A percentile compares a stretch with the other conserved stretches of the same genome.
These are phyloP conservation scores for Doris montereyensis DNA, from an alignment of 2,888 invertebrate species.

Conservation along the genomic window DNA sequence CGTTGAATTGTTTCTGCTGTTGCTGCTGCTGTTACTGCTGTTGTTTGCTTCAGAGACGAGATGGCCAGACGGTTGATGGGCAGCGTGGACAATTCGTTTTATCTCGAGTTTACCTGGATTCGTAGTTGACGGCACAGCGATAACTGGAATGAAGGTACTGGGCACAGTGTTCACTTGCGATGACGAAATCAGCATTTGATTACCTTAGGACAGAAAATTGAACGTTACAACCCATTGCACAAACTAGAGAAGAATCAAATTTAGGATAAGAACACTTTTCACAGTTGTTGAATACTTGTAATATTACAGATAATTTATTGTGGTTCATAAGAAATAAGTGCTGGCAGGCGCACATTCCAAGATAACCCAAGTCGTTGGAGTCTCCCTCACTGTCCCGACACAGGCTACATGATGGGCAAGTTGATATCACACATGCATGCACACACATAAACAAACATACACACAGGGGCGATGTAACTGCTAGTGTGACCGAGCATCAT, in stretches of 20 bases:
- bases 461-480: too few species aligned
- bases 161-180: constrained; percentile 22
- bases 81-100: constrained; percentile 31
- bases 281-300: too few species aligned
- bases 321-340: too few species aligned
- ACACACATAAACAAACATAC: too few species aligned
- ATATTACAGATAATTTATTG: too few species aligned
- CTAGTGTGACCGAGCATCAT: too few species aligned
- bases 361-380: too few species aligned
- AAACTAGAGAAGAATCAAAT: not conserved
- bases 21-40: not conserved
- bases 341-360: too few species aligned
- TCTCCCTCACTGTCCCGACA: too few species aligned
- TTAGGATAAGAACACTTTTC: too few species aligned
- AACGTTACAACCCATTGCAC: not conserved
- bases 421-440: too few species aligned
- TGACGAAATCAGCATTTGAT: constrained; percentile 23
- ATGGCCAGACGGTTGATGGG: not conserved
- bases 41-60: not conserved
- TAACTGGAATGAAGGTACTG: constrained; percentile 38
- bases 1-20: not conserved
- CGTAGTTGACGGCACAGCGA: constrained; percentile 33
- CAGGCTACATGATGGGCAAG: too few species aligned
- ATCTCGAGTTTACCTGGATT: constrained; percentile 39
- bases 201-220: not conserved